Evolutionary conservation across 1,140 invertebrate genomes (phyloP).

Genomic region (Cotesia glomerata): DNA sequence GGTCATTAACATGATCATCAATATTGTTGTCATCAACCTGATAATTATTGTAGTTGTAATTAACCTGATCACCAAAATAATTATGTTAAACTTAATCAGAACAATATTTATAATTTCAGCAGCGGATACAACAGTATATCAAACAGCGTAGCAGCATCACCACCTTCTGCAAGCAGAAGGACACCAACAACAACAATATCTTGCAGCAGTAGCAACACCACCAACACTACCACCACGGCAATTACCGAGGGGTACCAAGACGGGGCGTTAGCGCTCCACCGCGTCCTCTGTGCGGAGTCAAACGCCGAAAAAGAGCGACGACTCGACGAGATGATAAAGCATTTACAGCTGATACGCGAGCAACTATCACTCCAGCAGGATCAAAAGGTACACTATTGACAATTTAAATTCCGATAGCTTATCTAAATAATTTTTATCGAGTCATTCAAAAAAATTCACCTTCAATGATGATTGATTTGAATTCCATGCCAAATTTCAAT

Average conservation of each 20-base stretch:
- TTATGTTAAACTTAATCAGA: no score
- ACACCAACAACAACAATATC: no score
- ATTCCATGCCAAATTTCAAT: no score
- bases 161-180: conserved; percentile 23
- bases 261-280: conserved; percentile 71
- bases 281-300: conserved; percentile 72
- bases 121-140: conserved; percentile 52
- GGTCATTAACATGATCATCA: no score
- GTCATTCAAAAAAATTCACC: no score
- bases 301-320: conserved; percentile 78
- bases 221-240: conserved; percentile 54
- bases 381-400: conserved; percentile 47
- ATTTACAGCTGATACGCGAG: conserved; percentile 80
- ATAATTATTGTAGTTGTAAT: no score
- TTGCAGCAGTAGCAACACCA: conserved; percentile 47
- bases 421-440: not conserved
- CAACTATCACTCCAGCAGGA: conserved; percentile 74
- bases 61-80: no score
- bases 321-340: conserved; percentile 82
- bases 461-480: no score
- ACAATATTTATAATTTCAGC: conserved; percentile 43
- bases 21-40: no score
- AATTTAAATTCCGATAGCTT: conserved; percentile 40
- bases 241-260: conserved; percentile 58
- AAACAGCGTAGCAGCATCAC: conserved; percentile 56